Percentiles rank a stretch among this genome's conserved stretches.
These are phyloP conservation scores for Nicator chloris DNA, from an alignment of 2,113 vertebrate genomes.

Conservation along the genomic window DNA sequence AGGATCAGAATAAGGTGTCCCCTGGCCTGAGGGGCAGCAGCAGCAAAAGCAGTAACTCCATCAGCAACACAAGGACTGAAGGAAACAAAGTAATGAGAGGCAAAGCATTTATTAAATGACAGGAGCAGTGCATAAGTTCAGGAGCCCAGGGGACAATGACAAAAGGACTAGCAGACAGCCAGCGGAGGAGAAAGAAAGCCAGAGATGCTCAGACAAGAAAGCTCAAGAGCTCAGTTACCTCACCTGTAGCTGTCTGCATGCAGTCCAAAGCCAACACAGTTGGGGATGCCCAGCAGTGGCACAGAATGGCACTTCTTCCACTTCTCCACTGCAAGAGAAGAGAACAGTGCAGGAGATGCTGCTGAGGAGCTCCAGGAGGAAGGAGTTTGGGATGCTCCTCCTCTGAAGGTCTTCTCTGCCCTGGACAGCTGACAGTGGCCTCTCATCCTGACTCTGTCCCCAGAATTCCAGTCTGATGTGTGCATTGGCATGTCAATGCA, in stretches of 20 bases:
- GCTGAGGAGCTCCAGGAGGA: background rate
- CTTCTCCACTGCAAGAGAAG: constrained; percentile 80
- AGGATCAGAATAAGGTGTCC: background rate
- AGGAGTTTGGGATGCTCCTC: background rate
- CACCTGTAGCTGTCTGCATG: constrained; percentile 86
- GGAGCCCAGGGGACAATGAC: background rate
- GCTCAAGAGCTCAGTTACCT: background rate
- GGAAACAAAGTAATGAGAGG: background rate
- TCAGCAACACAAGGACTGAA: background rate
- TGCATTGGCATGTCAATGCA: background rate
- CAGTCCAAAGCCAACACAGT: constrained; percentile 85
- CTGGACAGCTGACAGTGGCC: background rate
- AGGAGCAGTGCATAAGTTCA: background rate
- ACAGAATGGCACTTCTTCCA: constrained; percentile 82
- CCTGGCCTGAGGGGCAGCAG: background rate
- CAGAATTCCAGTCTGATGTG: background rate
- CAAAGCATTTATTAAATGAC: background rate
- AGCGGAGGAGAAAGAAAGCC: background rate
- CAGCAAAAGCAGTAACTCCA: background rate
- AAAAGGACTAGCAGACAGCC: background rate
- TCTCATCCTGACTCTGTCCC: background rate
- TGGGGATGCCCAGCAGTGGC: constrained; percentile 84
- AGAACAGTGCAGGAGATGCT: background rate
- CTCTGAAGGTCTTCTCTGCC: background rate
- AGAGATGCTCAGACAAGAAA: background rate